Base-by-base conservation (phyloP, 2,113 vertebrate species). In the Salminus brasiliensis region DNA sequence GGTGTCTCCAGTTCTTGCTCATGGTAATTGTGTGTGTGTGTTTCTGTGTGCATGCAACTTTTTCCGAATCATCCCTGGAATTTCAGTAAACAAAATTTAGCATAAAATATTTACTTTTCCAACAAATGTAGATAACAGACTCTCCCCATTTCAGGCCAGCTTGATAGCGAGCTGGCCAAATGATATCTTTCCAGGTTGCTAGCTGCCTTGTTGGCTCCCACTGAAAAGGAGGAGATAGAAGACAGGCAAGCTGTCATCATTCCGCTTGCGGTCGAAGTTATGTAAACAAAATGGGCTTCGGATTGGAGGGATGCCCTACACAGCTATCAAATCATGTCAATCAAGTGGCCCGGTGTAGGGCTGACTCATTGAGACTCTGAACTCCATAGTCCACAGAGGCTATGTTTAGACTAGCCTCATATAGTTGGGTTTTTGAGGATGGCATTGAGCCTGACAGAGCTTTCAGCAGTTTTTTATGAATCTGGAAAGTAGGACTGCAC, bases 221-320 rank as follows among this genome's bases (percentile, higher is more conserved):
- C 36, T 72, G 43, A 73, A 80, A 77, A 69, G 70, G 52, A 72
- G 73, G 36, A 72, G 59, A 73, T 66, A 29, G 76, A 55, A 72
- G 60, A 80, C 77, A 76, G 71, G 27, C 55, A 59, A 66, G 39
- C 72, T 69, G 78, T 84, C 82, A 76, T 75, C 47, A 11, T 68
- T 63, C 11, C 25, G 45, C 29, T 83, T 65, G 36, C 72, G 71
- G 77, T 72, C 32, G 60, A 70, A 67, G 57, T 39, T 70, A 59
- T 71, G 34, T 80, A 79, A 70, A 76, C 49, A 83, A 57, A 49
- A 80, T 73, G 55, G 32, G 60, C 27, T 43, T 41, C 32, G 49
- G 41, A 73, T n/a, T 39, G 62, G 62, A 30, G 73, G 12, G 34
- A 32, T 73, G 74, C 25, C 52, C 47, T 10, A 21, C 49, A 66